Evolutionary conservation across 2,888 invertebrate genomes (phyloP).

Genomic region (Neoascia interrupta): DNA sequence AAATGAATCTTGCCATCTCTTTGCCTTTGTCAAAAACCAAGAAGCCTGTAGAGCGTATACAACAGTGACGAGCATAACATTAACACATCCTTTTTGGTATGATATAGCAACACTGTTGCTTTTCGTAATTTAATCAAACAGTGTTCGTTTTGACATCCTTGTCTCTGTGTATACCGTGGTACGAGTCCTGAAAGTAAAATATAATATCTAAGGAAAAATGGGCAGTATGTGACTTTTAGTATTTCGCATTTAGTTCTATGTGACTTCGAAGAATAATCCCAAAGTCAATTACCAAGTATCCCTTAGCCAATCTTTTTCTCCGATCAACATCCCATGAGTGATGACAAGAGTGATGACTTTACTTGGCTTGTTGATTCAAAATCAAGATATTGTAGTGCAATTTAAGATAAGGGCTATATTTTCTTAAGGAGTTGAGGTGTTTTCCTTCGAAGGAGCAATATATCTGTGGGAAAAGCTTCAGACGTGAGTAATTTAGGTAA

Average conservation of each 20-base stretch:
- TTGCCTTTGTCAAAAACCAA: neutral
- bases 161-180: neutral
- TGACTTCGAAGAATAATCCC: slow-evolving; percentile 47
- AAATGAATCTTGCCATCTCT: slow-evolving; percentile 42
- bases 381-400: no score
- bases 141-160: slow-evolving; percentile 12
- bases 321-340: slow-evolving; percentile 30
- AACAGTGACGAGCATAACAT: slow-evolving; percentile 33
- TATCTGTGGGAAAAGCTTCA: no score
- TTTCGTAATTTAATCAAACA: slow-evolving; percentile 61
- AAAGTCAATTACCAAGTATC: slow-evolving; percentile 66
- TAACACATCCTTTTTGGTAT: slow-evolving; percentile 44
- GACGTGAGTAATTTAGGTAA: no score
- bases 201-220: slow-evolving; percentile 7
- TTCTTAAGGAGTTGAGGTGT: no score
- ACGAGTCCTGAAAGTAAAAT: no score
- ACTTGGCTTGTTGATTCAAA: no score
- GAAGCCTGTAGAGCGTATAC: neutral
- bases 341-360: no score
- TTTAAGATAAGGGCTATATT: no score
- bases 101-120: slow-evolving; percentile 24
- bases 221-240: slow-evolving; percentile 5
- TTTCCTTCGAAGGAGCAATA: no score
- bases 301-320: slow-evolving; percentile 60
- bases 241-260: slow-evolving; percentile 2